Evolutionary conservation across 2,888 invertebrate species (phyloP).

Genomic region (Apodemia zela): DNA sequence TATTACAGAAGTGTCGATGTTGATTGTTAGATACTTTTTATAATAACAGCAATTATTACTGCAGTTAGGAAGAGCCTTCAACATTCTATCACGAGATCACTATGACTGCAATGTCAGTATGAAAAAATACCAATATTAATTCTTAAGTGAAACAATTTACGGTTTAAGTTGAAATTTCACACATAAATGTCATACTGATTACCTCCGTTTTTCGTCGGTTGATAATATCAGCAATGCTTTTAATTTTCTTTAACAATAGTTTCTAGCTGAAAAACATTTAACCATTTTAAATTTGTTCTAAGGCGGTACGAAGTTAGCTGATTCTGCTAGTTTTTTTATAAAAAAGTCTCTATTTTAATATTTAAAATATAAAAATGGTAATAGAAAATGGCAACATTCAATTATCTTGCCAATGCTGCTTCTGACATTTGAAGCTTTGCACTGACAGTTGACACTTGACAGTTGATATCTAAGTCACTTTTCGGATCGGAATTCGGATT

Average conservation of each 20-base stretch:
- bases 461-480: background rate
- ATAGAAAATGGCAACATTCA: background rate
- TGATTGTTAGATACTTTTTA: constrained; percentile 6
- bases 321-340: too few species aligned
- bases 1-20: background rate
- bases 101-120: constrained; percentile 49
- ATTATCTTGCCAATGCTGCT: background rate
- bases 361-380: background rate
- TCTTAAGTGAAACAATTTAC: constrained; percentile 29
- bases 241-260: too few species aligned
- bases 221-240: too few species aligned
- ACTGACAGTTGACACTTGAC: constrained; percentile 19
- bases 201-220: too few species aligned
- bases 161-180: too few species aligned
- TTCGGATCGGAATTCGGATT: background rate
- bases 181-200: too few species aligned
- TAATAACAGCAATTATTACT: constrained; percentile 29
- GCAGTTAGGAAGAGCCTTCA: constrained; percentile 65
- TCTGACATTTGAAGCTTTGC: background rate
- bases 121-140: constrained; percentile 36
- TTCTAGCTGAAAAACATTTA: too few species aligned
- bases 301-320: too few species aligned
- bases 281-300: too few species aligned
- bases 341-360: too few species aligned
- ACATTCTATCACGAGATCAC: constrained; percentile 52